Base-by-base conservation (phyloP, 2,888 invertebrate genomes). In the Clitarchus hookeri region DNA sequence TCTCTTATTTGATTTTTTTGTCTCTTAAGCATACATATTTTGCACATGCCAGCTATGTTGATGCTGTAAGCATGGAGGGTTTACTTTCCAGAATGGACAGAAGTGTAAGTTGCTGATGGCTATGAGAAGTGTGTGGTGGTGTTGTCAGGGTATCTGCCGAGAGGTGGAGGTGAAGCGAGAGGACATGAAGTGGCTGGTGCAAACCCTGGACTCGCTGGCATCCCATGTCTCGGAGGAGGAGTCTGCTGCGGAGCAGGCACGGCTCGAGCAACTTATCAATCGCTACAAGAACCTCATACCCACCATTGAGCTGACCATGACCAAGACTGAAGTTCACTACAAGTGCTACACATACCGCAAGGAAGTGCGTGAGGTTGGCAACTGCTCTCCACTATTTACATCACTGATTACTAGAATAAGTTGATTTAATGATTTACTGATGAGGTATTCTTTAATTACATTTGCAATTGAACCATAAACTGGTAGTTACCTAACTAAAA, bases 131-230 rank as follows among this genome's bases (percentile, higher is more conserved):
- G n/a, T 9, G n/a, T 65, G 65, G 65, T n/a, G 65, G 8, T 65
- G 65, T 65, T 19, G 23, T 11, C 92, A 98, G 98, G 95, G 94
- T 91, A 96, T 98, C 89, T 98, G 98, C 91, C 95, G 96, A 87
- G 97, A 98, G 92, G 97, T 98, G 65, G 98, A 98, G 91, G 94
- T 94, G 87, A 97, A 97, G 91, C 95, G 97, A 44, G 98, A 98
- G 91, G 97, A 98, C 90, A 98, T 98, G 96, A 98, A 98, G 91
- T 98, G 98, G 97, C 93, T 99, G 86, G 97, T 98, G 0, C 97
- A 98, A 91, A 97, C 97, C 23, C 92, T 98, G 85, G 98, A 98
- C 90, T 95, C 96, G 89, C 93, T 99, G 87, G 94, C 96, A 27
- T 95, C 96, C 87, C 96, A 97, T 90, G 96, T 96, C 89, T 95